Evolutionary conservation across 53 echinoderm and acorn worm genomes (phyloP), one percentile per base, ranked within the genome.

Genomic region (Temnopleurus reevesii): DNA sequence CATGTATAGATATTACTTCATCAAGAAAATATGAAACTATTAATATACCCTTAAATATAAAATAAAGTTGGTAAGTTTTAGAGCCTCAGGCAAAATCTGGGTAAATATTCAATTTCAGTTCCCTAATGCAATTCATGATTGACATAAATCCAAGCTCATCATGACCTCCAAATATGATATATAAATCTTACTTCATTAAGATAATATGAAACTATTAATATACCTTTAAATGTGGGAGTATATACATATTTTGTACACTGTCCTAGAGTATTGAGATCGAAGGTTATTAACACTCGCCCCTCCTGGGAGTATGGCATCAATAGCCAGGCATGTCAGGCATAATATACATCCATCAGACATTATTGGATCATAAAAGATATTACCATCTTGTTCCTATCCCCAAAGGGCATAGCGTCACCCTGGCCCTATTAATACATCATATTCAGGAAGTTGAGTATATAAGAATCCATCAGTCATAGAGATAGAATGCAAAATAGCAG

Each of bases 291-390:
- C 71, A 38, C 71, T 21, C 5, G n/a, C 71, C 71, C 71, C 71
- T 71, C 71, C 5, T 5, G 71, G 71, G 71, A 71, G 21, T 66
- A 71, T 1, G 8, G 36, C 41, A 36, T 71, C 71, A 41, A 71
- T 71, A 71, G 71, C n/a, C 1, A n/a, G 71, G 23, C 43, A 71
- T 71, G 71, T 41, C 71, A 71, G 23, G 71, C 23, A 71, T 10
- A 21, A 71, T 71, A n/a, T 71, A 71, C 71, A 71, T 71, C 71
- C 71, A 71, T 71, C 71, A 41, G 36, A 36, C 71, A 41, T 71
- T 71, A 71, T 71, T 71, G 71, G 71, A 71, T 71, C 36, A 71
- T 71, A 71, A 71, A 71, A 71, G 71, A 71, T 71, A 71, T 71
- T 71, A 38, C 71, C 71, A 71, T 71, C 38, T 71, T 41, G 41